Conservation (phyloP, 1,140 invertebrate species). For the Aricia agestis region DNA sequence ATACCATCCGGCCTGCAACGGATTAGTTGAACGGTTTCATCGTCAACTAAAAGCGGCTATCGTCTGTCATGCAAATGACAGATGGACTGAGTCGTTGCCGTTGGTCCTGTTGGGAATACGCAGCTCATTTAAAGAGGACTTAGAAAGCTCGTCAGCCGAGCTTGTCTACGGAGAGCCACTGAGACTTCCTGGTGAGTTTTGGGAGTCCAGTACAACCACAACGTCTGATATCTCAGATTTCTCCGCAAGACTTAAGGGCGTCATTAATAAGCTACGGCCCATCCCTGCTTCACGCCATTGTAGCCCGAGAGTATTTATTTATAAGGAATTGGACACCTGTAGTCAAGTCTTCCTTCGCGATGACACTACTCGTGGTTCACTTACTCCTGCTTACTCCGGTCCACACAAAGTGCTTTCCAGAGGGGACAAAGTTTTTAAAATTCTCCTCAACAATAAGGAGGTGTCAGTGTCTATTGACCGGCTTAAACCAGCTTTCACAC, state of each 20-base stretch:
- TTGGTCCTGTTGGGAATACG: neutral
- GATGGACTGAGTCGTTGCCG: neutral
- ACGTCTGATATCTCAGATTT: neutral
- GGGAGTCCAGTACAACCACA: neutral
- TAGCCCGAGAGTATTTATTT: neutral
- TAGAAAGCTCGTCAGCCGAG: neutral
- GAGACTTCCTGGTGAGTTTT: neutral
- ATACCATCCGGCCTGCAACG: neutral
- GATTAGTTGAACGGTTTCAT: neutral
- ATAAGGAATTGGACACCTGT: neutral
- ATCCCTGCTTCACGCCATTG: neutral
- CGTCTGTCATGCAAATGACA: neutral
- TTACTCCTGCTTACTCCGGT: neutral
- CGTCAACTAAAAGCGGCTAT: neutral
- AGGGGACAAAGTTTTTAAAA: conserved; percentile 5
- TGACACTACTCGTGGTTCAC: neutral
- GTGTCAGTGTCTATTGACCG: neutral
- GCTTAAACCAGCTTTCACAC: neutral
- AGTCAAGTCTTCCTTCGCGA: neutral
- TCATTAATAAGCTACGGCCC: neutral
- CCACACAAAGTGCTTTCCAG: neutral
- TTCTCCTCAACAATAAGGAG: neutral
- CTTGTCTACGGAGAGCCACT: neutral
- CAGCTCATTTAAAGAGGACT: neutral
- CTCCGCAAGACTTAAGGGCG: neutral